These are phyloP conservation scores for Sorex fumeus DNA, from an alignment of 2,113 vertebrate species.

Conservation along the genomic window DNA sequence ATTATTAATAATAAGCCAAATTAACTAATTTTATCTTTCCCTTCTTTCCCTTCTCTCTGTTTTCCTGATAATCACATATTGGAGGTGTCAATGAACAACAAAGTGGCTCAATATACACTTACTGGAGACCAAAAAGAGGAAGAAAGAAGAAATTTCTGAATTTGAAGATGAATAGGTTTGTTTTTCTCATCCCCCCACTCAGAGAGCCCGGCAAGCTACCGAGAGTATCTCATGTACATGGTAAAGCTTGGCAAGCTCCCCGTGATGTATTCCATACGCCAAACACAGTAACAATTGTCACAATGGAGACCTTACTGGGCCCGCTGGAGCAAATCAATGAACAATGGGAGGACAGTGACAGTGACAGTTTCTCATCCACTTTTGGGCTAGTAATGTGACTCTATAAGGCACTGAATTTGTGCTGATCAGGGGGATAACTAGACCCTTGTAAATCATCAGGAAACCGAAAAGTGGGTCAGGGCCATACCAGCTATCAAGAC, in stretches of 20 bases:
- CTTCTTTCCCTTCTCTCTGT: background rate
- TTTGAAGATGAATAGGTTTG: background rate
- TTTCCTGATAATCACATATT: background rate
- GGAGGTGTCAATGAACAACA: slow-evolving; percentile 18
- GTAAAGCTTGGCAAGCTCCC: too few relatives aligned
- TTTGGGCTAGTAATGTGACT: background rate
- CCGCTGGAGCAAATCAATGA: too few relatives aligned
- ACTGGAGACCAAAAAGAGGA: background rate
- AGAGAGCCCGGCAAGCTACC: too few relatives aligned
- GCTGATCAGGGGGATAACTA: background rate
- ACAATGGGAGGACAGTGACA: too few relatives aligned
- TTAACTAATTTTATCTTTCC: slow-evolving; percentile 46
- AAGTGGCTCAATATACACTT: background rate
- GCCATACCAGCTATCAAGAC: background rate
- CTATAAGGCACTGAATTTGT: background rate
- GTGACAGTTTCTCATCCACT: background rate
- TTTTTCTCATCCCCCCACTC: background rate
- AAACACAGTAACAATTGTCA: too few relatives aligned
- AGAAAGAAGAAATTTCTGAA: background rate
- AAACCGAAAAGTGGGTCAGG: background rate
- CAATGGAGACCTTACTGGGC: too few relatives aligned
- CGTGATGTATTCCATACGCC: too few relatives aligned
- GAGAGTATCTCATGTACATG: too few relatives aligned
- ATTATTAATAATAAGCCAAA: slow-evolving; percentile 41
- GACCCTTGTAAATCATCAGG: background rate